Conservation (phyloP, 2,888 invertebrate species). For the Geotrupes spiniger region DNA sequence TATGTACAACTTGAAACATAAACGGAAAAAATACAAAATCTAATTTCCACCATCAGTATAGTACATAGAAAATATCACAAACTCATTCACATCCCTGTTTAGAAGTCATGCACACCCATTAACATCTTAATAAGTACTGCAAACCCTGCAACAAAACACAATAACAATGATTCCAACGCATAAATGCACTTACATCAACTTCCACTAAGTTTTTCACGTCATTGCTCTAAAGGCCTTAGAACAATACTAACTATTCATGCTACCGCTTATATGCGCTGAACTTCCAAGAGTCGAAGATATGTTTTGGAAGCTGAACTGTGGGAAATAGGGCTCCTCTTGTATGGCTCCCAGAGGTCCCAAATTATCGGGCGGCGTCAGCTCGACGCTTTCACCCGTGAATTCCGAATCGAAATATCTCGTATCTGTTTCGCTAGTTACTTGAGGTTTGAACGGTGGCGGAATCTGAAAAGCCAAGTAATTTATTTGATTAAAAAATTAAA, state of each 20-base stretch:
- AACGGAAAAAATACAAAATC: no score
- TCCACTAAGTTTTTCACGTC: slow-evolving; percentile 1
- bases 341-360: slow-evolving; percentile 60
- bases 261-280: slow-evolving; percentile 61
- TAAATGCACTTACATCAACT: slow-evolving; percentile 2
- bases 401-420: slow-evolving; percentile 97
- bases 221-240: slow-evolving; percentile 29
- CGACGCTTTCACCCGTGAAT: slow-evolving; percentile 96
- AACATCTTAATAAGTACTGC: slow-evolving; percentile 6
- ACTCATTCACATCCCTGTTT: slow-evolving; percentile 15
- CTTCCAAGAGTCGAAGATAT: slow-evolving; percentile 64
- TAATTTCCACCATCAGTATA: neutral
- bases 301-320: slow-evolving; percentile 83
- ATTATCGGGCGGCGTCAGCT: slow-evolving; percentile 90
- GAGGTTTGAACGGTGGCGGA: slow-evolving; percentile 89
- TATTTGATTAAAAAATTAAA: no score
- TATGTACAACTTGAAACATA: no score
- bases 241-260: slow-evolving; percentile 53
- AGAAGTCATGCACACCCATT: slow-evolving; percentile 10
- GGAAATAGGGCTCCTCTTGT: slow-evolving; percentile 70
- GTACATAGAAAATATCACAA: slow-evolving; percentile 15
- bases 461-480: slow-evolving; percentile 56
- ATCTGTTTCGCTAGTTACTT: slow-evolving; percentile 93
- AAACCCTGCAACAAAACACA: slow-evolving; percentile 2
- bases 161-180: no score